A percentile compares a stretch with the other conserved stretches of the same genome.
phyloP scores from a whole-genome alignment of 2,888 invertebrate species.

The Ennomos erosarius region DNA sequence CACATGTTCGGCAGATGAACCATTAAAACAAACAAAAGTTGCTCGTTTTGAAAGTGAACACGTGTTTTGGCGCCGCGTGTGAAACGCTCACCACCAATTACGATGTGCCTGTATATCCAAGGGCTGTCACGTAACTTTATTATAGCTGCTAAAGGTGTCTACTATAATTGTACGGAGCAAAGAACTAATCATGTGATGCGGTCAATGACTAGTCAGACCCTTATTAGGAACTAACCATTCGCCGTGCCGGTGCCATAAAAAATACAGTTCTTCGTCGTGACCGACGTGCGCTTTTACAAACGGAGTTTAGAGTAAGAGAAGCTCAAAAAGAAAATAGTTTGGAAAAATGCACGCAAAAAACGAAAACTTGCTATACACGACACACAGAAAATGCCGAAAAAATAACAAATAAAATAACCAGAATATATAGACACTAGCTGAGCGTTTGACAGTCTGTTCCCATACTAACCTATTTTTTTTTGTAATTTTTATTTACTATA shows the following conservation, averaged over 20 bases:
- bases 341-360: too few relatives aligned
- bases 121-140: conserved; percentile 37
- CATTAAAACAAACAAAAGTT: conserved; percentile 59
- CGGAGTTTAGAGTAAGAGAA: too few relatives aligned
- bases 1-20: conserved; percentile 61
- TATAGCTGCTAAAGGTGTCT: conserved; percentile 2
- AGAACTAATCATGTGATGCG: conserved; percentile 8
- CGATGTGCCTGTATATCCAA: conserved; percentile 30
- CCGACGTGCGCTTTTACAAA: too few relatives aligned
- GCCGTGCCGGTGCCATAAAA: conserved; percentile 7
- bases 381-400: too few relatives aligned
- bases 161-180: conserved; percentile 2
- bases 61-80: conserved; percentile 59
- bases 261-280: neutral
- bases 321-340: too few relatives aligned
- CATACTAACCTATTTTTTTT: too few relatives aligned
- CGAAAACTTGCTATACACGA: too few relatives aligned
- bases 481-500: too few relatives aligned
- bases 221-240: conserved; percentile 11
- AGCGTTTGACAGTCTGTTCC: too few relatives aligned
- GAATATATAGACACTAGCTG: too few relatives aligned
- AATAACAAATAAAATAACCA: too few relatives aligned
- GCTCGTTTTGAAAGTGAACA: conserved; percentile 56
- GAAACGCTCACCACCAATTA: conserved; percentile 50
- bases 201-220: conserved; percentile 16